Conservation (phyloP, 2,888 invertebrate species). For the Drepana falcataria region DNA sequence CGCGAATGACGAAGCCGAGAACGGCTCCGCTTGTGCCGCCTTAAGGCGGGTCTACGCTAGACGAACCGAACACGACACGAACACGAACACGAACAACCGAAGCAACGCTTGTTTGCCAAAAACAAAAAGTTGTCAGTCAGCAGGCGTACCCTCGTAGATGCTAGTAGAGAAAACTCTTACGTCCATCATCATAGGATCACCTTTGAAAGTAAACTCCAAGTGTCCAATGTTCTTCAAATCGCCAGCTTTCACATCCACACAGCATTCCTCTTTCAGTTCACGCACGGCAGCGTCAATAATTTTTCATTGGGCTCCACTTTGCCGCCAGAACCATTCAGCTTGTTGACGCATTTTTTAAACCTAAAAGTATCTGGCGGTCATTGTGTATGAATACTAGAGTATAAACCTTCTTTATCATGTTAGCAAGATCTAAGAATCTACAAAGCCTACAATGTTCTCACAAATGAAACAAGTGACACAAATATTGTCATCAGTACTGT, state of each 20-base stretch:
- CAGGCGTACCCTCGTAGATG: constrained; percentile 71
- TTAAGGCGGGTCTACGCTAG: no score
- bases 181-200: constrained; percentile 77
- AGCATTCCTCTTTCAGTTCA: constrained; percentile 84
- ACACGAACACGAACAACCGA: no score
- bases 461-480: no score
- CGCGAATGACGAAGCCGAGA: no score
- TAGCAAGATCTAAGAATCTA: no score
- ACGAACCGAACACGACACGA: no score
- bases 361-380: constrained; percentile 76
- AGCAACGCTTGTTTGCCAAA: no score
- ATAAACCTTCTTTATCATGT: constrained; percentile 58
- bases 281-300: constrained; percentile 81
- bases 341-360: constrained; percentile 83
- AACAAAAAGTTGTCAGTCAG: no score
- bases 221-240: constrained; percentile 79
- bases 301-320: constrained; percentile 84
- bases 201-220: constrained; percentile 82
- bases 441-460: no score
- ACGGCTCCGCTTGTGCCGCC: no score
- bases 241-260: constrained; percentile 53
- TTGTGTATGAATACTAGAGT: constrained; percentile 58
- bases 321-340: constrained; percentile 90
- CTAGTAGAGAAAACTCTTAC: constrained; percentile 82
- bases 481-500: no score